Evolutionary conservation across 1,140 invertebrate species (phyloP), one percentile per base, ranked within the genome.

Genomic region (Ostrea denselamellosa): DNA sequence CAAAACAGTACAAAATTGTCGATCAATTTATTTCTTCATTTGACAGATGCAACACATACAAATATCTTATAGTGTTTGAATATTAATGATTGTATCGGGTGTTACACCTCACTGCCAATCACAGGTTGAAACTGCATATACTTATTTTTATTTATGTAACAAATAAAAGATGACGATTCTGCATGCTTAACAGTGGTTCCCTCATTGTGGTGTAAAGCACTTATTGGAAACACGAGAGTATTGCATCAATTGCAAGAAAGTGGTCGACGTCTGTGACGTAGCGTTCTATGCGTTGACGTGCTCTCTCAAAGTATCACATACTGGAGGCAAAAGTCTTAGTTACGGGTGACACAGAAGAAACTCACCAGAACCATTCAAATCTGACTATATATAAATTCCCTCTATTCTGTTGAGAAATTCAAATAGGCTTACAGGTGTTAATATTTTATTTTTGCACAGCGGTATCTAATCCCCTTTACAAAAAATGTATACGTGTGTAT

Each of bases 401-500:
- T 77, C 22, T 34, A 77, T 17, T n/a, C 56, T 19, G 34, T 44
- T 34, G 2, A 77, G 25, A 77, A 77, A 77, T 25, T 34, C 22
- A 77, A 25, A 34, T 77, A 12, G 25, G 28, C 8, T 77, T 77
- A 77, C 68, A 77, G 68, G 68, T 77, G 68, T 34, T 62, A 17
- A 19, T 17, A 19, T 62, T 62, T 62, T 62, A 62, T 62, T 62
- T 62, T 4, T 62, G 17, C 56, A 62, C 56, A 62, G 56, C 17
- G 56, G 56, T n/a, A 19, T n/a, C 28, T 77, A 77, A 77, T 77
- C 22, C 68, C 68, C 68, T 34, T 77, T 25, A 77, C 22, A 25
- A 25, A 71, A 58, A 71, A 71, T 71, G 28, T 34, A 71, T 25
- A 71, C 22, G 12, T 77, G 28, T 77, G 28, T 34, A 77, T 25